These are phyloP conservation scores for Alcis repandata DNA, from an alignment of 2,888 invertebrate species.

Conservation along the genomic window DNA sequence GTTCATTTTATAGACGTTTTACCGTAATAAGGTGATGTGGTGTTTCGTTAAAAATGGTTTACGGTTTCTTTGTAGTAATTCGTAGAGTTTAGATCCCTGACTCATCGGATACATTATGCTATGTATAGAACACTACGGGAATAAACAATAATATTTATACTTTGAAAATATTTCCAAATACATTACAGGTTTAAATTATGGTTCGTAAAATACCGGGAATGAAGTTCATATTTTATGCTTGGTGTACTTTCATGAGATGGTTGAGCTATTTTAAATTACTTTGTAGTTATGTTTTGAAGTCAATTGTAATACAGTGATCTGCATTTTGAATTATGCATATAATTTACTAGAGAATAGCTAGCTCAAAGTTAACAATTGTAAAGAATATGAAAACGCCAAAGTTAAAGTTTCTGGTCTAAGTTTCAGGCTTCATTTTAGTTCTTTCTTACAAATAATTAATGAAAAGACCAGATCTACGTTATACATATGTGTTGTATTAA, in stretches of 20 bases:
- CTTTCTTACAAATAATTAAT: too few species aligned
- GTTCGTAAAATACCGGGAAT: slow-evolving; percentile 6
- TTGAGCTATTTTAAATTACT: slow-evolving; percentile 1
- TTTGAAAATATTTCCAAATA: slow-evolving; percentile 15
- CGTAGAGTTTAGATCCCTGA: slow-evolving; percentile 33
- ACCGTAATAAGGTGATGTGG: slow-evolving; percentile 45
- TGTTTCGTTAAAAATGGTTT: slow-evolving; percentile 46
- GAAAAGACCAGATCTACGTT: too few species aligned
- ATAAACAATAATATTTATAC: slow-evolving; percentile 27
- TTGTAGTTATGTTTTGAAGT: too few species aligned
- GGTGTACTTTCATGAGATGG: neutral
- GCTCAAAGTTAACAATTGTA: too few species aligned
- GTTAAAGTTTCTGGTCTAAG: too few species aligned
- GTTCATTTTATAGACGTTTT: slow-evolving; percentile 62
- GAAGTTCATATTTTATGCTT: slow-evolving; percentile 3
- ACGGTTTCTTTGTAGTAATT: slow-evolving; percentile 58
- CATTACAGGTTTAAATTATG: slow-evolving; percentile 19
- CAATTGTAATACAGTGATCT: too few species aligned
- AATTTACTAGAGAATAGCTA: too few species aligned
- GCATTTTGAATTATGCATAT: too few species aligned
- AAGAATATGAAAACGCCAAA: too few species aligned
- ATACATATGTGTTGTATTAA: too few species aligned
- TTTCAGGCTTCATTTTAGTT: too few species aligned
- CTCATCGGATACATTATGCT: slow-evolving; percentile 33
- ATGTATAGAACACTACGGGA: slow-evolving; percentile 24